Conservation (phyloP, 2,113 vertebrate genomes). For the Malurus alboscapulatus region DNA sequence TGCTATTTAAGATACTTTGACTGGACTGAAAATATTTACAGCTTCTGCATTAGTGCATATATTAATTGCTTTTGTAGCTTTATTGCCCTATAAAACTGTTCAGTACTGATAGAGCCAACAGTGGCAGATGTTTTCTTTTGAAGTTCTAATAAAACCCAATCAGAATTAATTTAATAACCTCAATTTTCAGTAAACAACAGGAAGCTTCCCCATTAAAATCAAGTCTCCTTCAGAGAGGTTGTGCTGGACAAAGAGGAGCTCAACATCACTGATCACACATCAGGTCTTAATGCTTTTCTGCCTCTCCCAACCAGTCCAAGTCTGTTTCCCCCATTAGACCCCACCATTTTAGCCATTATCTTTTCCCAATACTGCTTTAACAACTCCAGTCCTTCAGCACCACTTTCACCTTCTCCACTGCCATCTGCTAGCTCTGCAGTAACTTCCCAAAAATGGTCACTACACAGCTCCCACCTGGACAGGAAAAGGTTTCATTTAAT, state of each 20-base stretch:
- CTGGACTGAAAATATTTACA: conserved; percentile 24
- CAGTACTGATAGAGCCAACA: not conserved
- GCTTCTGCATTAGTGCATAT: not conserved
- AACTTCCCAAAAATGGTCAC: not conserved
- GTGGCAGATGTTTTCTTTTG: not conserved
- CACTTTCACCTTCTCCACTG: not conserved
- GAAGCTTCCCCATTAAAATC: not conserved
- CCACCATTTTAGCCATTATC: not conserved
- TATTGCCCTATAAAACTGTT: not conserved
- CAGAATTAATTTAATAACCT: not conserved
- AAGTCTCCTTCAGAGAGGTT: not conserved
- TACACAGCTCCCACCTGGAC: not conserved
- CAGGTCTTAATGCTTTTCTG: not conserved
- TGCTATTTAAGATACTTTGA: not conserved
- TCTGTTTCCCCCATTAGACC: not conserved
- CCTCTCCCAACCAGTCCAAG: not conserved
- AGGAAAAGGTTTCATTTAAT: not conserved
- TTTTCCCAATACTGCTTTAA: not conserved
- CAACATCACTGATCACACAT: not conserved
- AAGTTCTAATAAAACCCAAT: not conserved
- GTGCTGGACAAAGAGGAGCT: not conserved
- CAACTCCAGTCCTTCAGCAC: not conserved
- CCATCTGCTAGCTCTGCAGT: not conserved
- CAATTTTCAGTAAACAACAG: not conserved
- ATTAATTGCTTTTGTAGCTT: not conserved